Percentiles rank a stretch among this genome's conserved stretches.
phyloP scores from a whole-genome alignment of 2,888 invertebrate species.

The Amphipyra berbera region DNA sequence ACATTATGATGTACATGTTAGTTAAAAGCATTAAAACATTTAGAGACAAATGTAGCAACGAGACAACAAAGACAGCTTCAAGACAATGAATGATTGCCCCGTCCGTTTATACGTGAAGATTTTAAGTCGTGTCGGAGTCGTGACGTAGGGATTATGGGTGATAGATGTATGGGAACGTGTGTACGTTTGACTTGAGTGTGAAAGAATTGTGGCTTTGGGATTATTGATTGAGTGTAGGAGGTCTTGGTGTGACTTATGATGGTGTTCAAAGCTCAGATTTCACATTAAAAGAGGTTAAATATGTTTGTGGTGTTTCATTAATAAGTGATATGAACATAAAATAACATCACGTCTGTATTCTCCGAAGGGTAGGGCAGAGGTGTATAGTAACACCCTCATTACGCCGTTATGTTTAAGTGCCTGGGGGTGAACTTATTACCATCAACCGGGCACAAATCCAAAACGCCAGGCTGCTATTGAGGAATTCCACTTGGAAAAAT shows the following conservation, averaged over 20 bases:
- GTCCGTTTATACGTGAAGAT: slow-evolving; percentile 61
- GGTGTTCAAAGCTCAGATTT: background rate
- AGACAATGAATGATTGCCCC: slow-evolving; percentile 67
- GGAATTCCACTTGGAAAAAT: too few species aligned
- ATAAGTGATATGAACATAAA: too few species aligned
- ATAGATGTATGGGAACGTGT: slow-evolving; percentile 1
- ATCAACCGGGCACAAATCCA: too few species aligned
- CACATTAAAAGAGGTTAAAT: background rate
- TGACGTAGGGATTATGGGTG: slow-evolving; percentile 11
- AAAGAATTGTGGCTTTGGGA: background rate
- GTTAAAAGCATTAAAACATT: slow-evolving; percentile 62
- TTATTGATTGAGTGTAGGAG: slow-evolving; percentile 1
- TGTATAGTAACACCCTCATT: too few species aligned
- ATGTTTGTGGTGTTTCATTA: too few species aligned
- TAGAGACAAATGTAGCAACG: slow-evolving; percentile 65
- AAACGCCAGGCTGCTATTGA: too few species aligned
- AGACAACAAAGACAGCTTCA: slow-evolving; percentile 71
- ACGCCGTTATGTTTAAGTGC: too few species aligned
- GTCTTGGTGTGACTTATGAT: background rate
- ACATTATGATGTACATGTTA: slow-evolving; percentile 52
- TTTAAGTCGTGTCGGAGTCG: slow-evolving; percentile 38
- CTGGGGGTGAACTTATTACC: too few species aligned
- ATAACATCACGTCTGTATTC: too few species aligned
- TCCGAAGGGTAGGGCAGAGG: too few species aligned
- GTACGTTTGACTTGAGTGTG: background rate